Conservation (phyloP, 2,888 invertebrate genomes). For the Temnothorax ravouxi region DNA sequence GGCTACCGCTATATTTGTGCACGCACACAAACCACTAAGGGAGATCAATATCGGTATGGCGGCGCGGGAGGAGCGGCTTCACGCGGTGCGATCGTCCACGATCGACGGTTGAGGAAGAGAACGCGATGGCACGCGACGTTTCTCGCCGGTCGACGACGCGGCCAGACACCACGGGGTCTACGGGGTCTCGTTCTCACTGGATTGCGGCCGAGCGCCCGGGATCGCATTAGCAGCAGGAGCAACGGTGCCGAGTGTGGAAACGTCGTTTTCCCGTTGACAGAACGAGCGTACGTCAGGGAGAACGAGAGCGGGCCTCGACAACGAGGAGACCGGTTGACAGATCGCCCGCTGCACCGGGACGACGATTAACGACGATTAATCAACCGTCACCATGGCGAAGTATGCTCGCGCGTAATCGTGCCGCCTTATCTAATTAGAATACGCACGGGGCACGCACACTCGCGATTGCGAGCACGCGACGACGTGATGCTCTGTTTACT, state of each 20-base stretch:
- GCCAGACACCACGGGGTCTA: not conserved
- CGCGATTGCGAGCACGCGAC: constrained; percentile 57
- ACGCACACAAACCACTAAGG: not conserved
- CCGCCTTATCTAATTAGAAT: constrained; percentile 81
- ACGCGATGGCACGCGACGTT: constrained; percentile 14
- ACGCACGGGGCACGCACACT: not conserved
- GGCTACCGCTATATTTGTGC: not conserved
- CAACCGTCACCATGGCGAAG: constrained; percentile 84
- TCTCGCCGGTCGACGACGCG: constrained; percentile 25
- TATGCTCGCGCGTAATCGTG: constrained; percentile 81
- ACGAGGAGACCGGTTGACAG: constrained; percentile 14
- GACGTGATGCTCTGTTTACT: constrained; percentile 78
- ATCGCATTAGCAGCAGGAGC: not conserved
- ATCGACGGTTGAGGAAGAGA: not conserved
- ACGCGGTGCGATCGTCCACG: constrained; percentile 54
- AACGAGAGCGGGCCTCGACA: constrained; percentile 7
- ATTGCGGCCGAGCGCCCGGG: not conserved
- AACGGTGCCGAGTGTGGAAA: too few relatives aligned
- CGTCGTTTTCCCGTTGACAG: constrained; percentile 3
- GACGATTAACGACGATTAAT: constrained; percentile 57
- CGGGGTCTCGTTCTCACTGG: not conserved
- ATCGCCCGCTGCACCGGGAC: constrained; percentile 28
- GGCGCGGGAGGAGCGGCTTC: constrained; percentile 67
- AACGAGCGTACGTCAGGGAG: not conserved
- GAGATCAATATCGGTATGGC: constrained; percentile 74